These are phyloP conservation scores for Amazona guildingii DNA, from an alignment of 2,113 vertebrate species.

Conservation along the genomic window DNA sequence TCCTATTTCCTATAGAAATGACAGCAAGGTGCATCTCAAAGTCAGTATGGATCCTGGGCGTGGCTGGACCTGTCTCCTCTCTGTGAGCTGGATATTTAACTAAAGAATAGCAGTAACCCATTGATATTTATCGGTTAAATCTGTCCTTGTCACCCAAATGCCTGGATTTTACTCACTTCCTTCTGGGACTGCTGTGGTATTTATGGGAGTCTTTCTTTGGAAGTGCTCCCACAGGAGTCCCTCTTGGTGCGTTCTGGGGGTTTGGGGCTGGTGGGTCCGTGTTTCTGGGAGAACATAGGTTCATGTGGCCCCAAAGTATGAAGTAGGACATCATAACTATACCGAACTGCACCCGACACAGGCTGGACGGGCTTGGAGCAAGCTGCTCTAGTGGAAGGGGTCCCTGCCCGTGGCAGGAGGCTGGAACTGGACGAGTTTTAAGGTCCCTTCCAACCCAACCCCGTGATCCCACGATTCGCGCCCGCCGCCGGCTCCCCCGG, in stretches of 20 bases:
- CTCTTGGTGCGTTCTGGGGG: neutral
- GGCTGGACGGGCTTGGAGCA: neutral
- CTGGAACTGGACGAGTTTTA: neutral
- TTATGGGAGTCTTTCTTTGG: neutral
- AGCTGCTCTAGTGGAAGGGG: neutral
- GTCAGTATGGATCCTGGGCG: neutral
- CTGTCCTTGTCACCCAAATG: neutral
- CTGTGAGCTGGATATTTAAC: neutral
- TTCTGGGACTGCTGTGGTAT: neutral
- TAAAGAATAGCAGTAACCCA: neutral
- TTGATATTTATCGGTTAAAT: neutral
- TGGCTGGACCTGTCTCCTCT: neutral
- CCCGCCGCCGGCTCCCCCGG: no score
- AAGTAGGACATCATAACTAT: neutral
- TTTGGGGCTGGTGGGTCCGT: neutral
- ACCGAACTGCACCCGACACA: no score
- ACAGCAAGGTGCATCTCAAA: neutral
- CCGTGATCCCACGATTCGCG: no score
- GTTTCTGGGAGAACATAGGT: neutral
- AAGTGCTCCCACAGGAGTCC: neutral
- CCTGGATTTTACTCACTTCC: neutral
- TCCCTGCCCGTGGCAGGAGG: neutral
- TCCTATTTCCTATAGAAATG: neutral
- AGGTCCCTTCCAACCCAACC: no score
- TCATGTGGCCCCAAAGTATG: neutral